phyloP scores from a whole-genome alignment of 2,888 invertebrate species.

The Graphium colonna region DNA sequence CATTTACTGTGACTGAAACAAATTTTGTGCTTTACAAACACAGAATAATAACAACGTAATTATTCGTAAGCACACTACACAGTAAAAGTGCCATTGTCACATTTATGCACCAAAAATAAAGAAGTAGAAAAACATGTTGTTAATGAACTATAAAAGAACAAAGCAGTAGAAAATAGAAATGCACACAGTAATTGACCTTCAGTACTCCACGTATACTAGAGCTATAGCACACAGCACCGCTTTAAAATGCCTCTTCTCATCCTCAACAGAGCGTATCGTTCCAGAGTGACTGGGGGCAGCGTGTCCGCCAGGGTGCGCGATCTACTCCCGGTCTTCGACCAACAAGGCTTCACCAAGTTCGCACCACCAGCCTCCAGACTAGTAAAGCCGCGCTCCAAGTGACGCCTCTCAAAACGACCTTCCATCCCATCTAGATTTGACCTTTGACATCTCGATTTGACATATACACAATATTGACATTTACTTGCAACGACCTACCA shows the following conservation, averaged over 20 bases:
- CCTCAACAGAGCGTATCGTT: conserved; percentile 35
- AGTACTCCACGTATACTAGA: not conserved
- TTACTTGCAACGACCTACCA: no score
- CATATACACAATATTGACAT: no score
- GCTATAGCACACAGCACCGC: conserved; percentile 11
- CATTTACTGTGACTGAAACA: no score
- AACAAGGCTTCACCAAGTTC: conserved; percentile 90
- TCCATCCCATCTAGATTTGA: not conserved
- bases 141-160: no score
- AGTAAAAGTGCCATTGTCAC: no score
- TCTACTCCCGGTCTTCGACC: conserved; percentile 90
- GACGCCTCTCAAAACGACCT: conserved; percentile 23
- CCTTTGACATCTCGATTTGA: not conserved
- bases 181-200: not conserved
- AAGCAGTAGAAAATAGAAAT: not conserved
- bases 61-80: no score
- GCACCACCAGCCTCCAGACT: conserved; percentile 90
- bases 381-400: conserved; percentile 81
- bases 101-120: no score
- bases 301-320: conserved; percentile 85
- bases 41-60: no score
- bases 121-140: no score
- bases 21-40: no score
- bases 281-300: conserved; percentile 84
- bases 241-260: conserved; percentile 27